Conservation (phyloP, 2,113 vertebrate species). For the Chelonoidis abingdonii region DNA sequence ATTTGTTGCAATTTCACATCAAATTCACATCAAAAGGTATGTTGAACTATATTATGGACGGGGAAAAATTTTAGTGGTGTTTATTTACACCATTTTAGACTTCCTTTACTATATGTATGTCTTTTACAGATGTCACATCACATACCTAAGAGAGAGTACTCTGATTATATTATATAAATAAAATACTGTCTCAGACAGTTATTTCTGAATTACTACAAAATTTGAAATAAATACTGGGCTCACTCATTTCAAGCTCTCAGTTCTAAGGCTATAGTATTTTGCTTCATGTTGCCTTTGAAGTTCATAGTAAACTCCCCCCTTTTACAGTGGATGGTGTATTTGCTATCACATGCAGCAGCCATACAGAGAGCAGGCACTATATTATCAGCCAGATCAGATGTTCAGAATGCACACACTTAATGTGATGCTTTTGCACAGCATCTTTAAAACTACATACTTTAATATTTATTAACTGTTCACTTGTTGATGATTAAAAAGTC, state of each 20-base stretch:
- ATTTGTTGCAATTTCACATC: neutral
- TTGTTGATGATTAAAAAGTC: neutral
- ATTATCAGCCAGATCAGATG: constrained; percentile 6
- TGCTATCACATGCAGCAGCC: neutral
- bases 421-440: neutral
- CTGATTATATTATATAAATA: neutral
- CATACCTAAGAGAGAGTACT: neutral
- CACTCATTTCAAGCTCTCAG: neutral
- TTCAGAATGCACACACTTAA: neutral
- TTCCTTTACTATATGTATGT: neutral
- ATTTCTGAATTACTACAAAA: neutral
- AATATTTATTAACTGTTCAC: neutral
- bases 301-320: constrained; percentile 24
- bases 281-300: constrained; percentile 25
- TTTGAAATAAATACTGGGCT: neutral
- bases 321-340: neutral
- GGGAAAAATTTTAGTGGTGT: neutral
- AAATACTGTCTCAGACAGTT: neutral
- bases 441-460: neutral
- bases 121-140: rapidly evolving
- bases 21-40: neutral
- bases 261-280: neutral
- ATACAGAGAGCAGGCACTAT: constrained; percentile 6
- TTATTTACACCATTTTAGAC: neutral
- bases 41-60: neutral